These are phyloP conservation scores for Drosophila simulans DNA, from an alignment of 1,140 invertebrate genomes.

Conservation along the genomic window DNA sequence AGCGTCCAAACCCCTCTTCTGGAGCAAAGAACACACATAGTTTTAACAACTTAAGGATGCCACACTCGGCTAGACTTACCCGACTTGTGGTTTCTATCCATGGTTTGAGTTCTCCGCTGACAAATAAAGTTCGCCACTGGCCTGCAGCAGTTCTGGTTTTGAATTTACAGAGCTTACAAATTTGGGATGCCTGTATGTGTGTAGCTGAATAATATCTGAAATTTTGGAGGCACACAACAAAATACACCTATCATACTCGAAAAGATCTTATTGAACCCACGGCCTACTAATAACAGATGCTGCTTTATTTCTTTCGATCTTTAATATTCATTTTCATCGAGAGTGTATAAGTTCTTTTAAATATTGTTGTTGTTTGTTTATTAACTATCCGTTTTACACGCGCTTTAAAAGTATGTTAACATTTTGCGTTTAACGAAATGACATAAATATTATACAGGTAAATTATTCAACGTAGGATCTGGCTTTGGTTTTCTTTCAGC, in stretches of 20 bases:
- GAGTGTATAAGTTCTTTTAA: conserved; percentile 65
- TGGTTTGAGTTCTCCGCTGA: background rate
- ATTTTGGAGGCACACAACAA: conserved; percentile 17
- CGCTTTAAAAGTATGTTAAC: conserved; percentile 73
- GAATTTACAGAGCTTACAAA: conserved; percentile 27
- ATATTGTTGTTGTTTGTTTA: conserved; percentile 47
- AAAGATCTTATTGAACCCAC: conserved; percentile 4
- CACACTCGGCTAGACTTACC: conserved; percentile 18
- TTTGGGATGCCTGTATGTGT: conserved; percentile 21
- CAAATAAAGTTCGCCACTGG: background rate
- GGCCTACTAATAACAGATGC: conserved; percentile 21
- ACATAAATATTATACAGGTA: conserved; percentile 73
- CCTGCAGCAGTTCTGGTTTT: conserved; percentile 12
- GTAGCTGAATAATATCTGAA: conserved; percentile 16
- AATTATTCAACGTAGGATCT: conserved; percentile 55
- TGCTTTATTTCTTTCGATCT: conserved; percentile 43
- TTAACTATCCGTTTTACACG: conserved; percentile 65
- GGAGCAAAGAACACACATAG: background rate
- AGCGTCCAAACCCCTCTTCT: conserved; percentile 42
- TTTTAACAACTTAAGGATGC: background rate
- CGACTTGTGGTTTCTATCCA: conserved; percentile 60
- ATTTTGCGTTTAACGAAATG: conserved; percentile 59
- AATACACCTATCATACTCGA: background rate
- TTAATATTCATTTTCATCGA: conserved; percentile 54
- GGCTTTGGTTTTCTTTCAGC: conserved; percentile 20